Conservation (phyloP, 2,797 vertebrate genomes). For the Pempheris klunzingeri region DNA sequence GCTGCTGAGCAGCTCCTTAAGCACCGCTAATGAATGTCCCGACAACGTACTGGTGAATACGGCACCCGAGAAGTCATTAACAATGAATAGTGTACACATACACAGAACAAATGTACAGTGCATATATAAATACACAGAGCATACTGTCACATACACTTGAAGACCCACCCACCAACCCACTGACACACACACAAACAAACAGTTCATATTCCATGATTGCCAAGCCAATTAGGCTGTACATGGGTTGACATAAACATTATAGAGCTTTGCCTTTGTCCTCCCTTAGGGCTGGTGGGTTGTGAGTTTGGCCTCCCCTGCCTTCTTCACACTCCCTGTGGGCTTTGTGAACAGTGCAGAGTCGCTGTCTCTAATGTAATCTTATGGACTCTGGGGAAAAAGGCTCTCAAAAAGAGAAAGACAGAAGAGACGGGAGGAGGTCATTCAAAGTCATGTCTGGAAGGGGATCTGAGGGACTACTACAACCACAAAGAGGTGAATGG, state of each 20-base stretch:
- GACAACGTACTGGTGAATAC: conserved; percentile 45
- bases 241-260: conserved; percentile 59
- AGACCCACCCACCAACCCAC: conserved; percentile 28
- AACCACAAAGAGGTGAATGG: conserved; percentile 33
- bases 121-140: conserved; percentile 44
- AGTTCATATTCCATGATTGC: conserved; percentile 43
- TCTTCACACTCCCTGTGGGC: conserved; percentile 67
- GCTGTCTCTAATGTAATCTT: conserved; percentile 69
- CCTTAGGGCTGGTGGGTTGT: conserved; percentile 39
- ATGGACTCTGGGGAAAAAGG: conserved; percentile 51
- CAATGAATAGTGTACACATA: conserved; percentile 55
- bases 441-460: conserved; percentile 53
- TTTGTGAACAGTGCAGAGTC: conserved; percentile 56
- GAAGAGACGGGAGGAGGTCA: conserved; percentile 40
- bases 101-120: conserved; percentile 50
- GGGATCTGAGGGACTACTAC: conserved; percentile 21
- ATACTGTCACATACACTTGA: conserved; percentile 10
- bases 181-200: conserved; percentile 39
- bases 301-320: conserved; percentile 59
- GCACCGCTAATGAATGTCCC: conserved; percentile 65
- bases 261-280: conserved; percentile 48
- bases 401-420: conserved; percentile 34
- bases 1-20: conserved; percentile 49
- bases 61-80: conserved; percentile 62
- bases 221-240: conserved; percentile 66